Evolutionary conservation across 2,113 vertebrate genomes (phyloP), one percentile per base, ranked within the genome.

Genomic region (Panurus biarmicus): DNA sequence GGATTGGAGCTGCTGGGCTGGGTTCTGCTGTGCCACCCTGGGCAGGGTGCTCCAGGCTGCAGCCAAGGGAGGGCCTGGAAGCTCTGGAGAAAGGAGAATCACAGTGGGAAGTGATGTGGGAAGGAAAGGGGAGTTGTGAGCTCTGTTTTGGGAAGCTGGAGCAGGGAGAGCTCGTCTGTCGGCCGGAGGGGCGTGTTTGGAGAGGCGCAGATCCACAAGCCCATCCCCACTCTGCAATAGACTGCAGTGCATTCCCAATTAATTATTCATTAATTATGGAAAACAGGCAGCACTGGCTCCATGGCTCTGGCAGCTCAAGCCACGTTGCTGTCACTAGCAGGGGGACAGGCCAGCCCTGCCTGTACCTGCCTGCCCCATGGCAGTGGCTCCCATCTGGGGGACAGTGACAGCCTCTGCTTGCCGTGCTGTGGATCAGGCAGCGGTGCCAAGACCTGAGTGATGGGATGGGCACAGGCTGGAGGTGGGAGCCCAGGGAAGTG

Each of bases 211-310:
- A 77, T 80, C 70, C 76, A 28, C 73, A 7, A 71, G 80, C 93
- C 89, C 70, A 3, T 58, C 94, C 94, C 91, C 0, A 1, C 93
- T 91, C 95, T 85, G 96, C 96, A 50, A 89, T 69, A 82, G 91
- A 96, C 95, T 96, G 96, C 93, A 82, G 95, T 78, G 91, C 93
- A 58, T 91, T 94, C 48, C 28, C 80, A 85, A 95, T 96, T 95
- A 94, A 96, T 95, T 96, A 96, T 95, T 96, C 96, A 96, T 96
- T 95, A 96, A 94, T 96, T 96, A 96, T 94, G 93, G 94, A 95
- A 93, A 96, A 19, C 66, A 72, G 91, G 84, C 89, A 53, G 89
- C 11, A 2, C 70, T 26, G 91, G 73, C 80, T 96, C 93, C 76
- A 20, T 65, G 77, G 58, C 89, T 91, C 42, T 1, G 1, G 73